Base-by-base conservation (phyloP, 2,888 invertebrate species). In the Leptinotarsa peninsularis region DNA sequence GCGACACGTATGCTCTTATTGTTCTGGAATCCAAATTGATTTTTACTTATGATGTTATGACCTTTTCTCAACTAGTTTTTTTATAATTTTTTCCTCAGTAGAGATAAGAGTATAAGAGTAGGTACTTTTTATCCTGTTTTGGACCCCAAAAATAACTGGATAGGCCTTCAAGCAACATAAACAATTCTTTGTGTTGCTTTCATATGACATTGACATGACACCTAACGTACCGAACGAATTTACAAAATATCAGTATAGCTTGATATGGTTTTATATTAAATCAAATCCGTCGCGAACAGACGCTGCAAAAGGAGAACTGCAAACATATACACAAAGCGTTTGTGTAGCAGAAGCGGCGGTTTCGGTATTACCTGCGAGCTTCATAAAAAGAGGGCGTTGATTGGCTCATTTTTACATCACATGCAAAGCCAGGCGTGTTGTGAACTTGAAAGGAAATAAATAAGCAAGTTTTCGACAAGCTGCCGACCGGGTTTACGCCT, bases 381-480 rank as follows among this genome's bases (percentile, higher is more conserved):
- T 83, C 83, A 86, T 85, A 85, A 85, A 85, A 84, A 84, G 83
- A 82, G 84, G 83, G 82, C 83, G 83, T 83, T 83, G 85, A 86
- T 85, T 86, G 85, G 85, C 84, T 86, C 84, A 86, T 84, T 85
- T 85, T 84, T 84, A 83, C 84, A 83, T 86, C 83, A 82, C 80
- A 83, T 84, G 84, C 83, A 83, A 84, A 84, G 81, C 82, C 75
- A 77, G 80, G 79, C 79, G 78, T 80, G 82, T 82, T 78, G 78
- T 82, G 81, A 84, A 79, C 82, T 82, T 84, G 84, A 85, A 85
- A 86, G 85, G 85, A 83, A 86, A 85, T 84, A 87, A 63, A 87
- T 87, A 87, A 87, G 87, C 87, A 85, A 87, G 85, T 86, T 87
- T 86, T 86, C 86, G 85, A 85, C 85, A 84, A 83, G 82, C 81